Percentiles rank a stretch among this genome's conserved stretches.
These are phyloP conservation scores for Acanthosepion lycidas DNA, from an alignment of 2,888 invertebrate genomes.

Conservation along the genomic window DNA sequence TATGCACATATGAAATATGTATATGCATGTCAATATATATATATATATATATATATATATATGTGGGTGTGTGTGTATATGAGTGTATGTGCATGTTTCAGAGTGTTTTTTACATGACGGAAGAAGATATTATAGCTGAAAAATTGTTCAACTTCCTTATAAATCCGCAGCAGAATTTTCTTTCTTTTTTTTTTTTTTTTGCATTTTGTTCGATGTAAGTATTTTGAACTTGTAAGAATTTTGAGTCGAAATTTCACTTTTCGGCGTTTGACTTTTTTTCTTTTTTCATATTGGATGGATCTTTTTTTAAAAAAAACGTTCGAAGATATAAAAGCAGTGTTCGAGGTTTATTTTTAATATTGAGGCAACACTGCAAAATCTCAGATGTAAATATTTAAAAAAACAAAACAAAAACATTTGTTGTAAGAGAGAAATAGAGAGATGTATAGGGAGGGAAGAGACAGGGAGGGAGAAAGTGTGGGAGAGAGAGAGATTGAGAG, in stretches of 20 bases:
- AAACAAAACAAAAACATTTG: no score
- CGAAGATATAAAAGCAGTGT: no score
- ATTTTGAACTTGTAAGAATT: background rate
- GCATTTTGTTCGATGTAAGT: background rate
- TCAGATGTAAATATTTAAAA: no score
- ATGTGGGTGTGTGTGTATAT: background rate
- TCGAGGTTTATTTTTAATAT: no score
- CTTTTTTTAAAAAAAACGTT: no score
- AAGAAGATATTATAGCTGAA: background rate
- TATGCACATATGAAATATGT: no score
- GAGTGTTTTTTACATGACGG: background rate
- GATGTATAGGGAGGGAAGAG: background rate
- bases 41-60: constrained; percentile 33
- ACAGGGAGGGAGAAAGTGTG: background rate
- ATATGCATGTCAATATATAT: background rate
- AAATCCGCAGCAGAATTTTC: no score
- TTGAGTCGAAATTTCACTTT: background rate
- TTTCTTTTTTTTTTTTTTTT: background rate
- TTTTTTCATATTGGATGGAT: no score
- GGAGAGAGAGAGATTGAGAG: background rate
- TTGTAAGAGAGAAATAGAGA: no score
- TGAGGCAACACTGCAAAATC: no score
- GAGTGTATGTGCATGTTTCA: background rate
- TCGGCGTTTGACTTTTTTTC: background rate
- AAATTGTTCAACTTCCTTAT: background rate